Evolutionary conservation across 2,797 vertebrate genomes (phyloP).

Genomic region (Tachyglossus aculeatus): DNA sequence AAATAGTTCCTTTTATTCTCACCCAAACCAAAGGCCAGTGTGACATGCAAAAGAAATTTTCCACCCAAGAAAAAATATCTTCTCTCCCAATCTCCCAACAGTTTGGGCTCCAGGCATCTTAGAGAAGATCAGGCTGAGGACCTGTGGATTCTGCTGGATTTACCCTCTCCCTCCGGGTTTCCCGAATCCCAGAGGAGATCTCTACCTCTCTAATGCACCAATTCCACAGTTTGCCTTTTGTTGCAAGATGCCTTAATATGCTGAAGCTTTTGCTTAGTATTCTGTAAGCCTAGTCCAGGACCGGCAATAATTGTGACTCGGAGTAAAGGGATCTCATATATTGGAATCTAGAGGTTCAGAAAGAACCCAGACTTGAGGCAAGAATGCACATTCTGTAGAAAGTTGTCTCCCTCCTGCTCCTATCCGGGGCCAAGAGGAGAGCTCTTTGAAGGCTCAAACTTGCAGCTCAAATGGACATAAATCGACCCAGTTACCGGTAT

Average conservation of each 20-base stretch:
- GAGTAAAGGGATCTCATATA: too few species aligned
- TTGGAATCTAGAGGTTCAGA: too few species aligned
- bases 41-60: slow-evolving; percentile 5
- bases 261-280: too few species aligned
- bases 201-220: too few species aligned
- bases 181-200: too few species aligned
- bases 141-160: background rate
- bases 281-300: too few species aligned
- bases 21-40: background rate
- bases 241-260: too few species aligned
- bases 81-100: background rate
- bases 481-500: background rate
- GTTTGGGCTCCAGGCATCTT: background rate
- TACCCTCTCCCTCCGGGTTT: background rate
- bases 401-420: fast-evolving
- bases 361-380: too few species aligned
- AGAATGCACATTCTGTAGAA: too few species aligned
- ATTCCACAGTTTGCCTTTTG: too few species aligned
- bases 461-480: slow-evolving; percentile 18
- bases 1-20: slow-evolving; percentile 12
- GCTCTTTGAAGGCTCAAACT: background rate
- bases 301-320: too few species aligned
- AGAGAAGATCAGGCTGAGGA: background rate
- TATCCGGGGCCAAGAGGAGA: too few species aligned
- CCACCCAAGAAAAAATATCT: background rate